Percentiles rank a stretch among this genome's conserved stretches.
These are phyloP conservation scores for Rana temporaria DNA, from an alignment of 2,113 vertebrate species.

Conservation along the genomic window DNA sequence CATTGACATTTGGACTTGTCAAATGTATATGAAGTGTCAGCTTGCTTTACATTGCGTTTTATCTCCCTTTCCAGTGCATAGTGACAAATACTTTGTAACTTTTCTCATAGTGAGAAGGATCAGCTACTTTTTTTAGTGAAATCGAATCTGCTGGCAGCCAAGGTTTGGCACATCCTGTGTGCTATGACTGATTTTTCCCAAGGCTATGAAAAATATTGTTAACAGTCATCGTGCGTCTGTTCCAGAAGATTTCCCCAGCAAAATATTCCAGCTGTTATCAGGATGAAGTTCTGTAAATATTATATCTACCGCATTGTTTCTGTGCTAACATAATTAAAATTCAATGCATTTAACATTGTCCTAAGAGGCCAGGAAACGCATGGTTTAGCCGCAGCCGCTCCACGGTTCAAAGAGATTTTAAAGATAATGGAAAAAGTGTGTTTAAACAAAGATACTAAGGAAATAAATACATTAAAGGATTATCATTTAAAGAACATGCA, in stretches of 20 bases:
- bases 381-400: no score
- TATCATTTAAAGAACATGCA: no score
- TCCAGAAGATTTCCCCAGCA: slow-evolving; percentile 13
- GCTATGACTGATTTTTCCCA: background rate
- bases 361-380: no score
- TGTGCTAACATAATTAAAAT: background rate
- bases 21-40: background rate
- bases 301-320: no score
- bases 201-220: background rate
- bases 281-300: slow-evolving; percentile 8
- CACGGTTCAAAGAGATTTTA: no score
- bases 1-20: no score
- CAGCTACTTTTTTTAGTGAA: background rate
- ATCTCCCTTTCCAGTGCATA: background rate
- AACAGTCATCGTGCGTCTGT: background rate
- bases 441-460: no score
- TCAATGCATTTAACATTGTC: background rate
- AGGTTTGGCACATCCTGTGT: background rate
- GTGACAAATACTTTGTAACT: background rate
- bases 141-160: background rate
- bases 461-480: no score
- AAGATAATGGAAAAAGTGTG: no score
- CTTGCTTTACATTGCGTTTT: background rate
- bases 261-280: slow-evolving; percentile 6
- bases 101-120: background rate